Percentiles rank a stretch among this genome's conserved stretches.
Evolutionary conservation across 2,888 invertebrate genomes (phyloP).

Genomic region (Apamea sordens): DNA sequence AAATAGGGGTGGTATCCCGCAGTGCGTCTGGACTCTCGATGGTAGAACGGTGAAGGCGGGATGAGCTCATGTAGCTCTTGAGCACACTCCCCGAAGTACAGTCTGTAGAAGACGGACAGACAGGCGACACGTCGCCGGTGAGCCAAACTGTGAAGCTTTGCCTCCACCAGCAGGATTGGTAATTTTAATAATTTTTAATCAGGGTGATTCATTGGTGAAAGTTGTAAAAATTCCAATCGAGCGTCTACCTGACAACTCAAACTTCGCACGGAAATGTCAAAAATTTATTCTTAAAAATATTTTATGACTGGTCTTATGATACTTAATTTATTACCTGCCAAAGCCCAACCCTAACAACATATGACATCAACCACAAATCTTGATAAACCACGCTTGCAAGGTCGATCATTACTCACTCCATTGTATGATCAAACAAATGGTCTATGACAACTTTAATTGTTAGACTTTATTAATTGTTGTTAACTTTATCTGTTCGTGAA

Average conservation of each 20-base stretch:
- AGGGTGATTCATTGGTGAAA: too few species aligned
- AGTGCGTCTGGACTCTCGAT: too few species aligned
- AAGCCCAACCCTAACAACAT: constrained; percentile 62
- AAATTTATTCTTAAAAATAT: neutral
- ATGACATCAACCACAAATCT: constrained; percentile 72
- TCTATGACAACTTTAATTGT: constrained; percentile 77
- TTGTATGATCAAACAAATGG: constrained; percentile 69
- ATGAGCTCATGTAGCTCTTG: too few species aligned
- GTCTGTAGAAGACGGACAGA: too few species aligned
- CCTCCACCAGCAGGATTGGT: too few species aligned
- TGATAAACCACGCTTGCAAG: constrained; percentile 69
- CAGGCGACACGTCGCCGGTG: too few species aligned
- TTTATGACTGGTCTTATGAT: neutral
- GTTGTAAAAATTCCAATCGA: neutral
- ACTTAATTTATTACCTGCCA: neutral
- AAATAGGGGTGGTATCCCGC: too few species aligned
- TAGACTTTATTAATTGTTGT: constrained; percentile 75
- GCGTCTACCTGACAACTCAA: neutral
- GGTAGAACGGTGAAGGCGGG: too few species aligned
- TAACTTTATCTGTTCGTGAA: constrained; percentile 65
- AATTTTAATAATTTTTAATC: neutral
- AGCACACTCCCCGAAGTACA: too few species aligned
- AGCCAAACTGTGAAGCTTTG: too few species aligned
- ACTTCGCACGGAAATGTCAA: neutral
- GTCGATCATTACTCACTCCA: constrained; percentile 74